Evolutionary conservation across 1,140 invertebrate genomes (phyloP).

Genomic region (Zaprionus vittiger): DNA sequence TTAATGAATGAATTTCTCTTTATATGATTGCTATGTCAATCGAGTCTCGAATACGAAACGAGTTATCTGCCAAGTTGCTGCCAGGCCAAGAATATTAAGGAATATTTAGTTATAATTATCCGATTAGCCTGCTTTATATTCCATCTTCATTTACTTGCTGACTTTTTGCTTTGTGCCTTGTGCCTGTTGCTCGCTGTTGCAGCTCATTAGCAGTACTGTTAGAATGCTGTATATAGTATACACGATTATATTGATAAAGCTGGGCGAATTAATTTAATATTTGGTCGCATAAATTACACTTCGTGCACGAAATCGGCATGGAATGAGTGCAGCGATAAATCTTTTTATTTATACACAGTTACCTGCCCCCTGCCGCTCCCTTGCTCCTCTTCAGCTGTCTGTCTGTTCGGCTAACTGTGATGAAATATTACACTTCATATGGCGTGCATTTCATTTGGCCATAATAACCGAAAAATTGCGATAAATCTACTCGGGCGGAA

Average conservation of each 20-base stretch:
- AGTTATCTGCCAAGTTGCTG: neutral
- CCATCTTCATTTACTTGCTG: constrained; percentile 33
- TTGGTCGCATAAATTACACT: constrained; percentile 68
- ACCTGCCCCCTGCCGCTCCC: constrained; percentile 32
- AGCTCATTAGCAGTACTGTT: constrained; percentile 49
- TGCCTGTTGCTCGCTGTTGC: constrained; percentile 13
- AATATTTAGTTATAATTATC: constrained; percentile 6
- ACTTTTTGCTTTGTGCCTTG: constrained; percentile 43
- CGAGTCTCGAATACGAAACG: neutral
- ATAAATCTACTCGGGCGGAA: constrained; percentile 43
- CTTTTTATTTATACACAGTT: constrained; percentile 63
- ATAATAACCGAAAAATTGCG: constrained; percentile 69
- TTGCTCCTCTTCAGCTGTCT: neutral
- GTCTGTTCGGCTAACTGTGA: constrained; percentile 50
- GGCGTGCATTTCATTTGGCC: constrained; percentile 72
- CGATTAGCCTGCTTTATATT: neutral
- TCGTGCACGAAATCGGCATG: constrained; percentile 16
- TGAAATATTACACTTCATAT: constrained; percentile 79
- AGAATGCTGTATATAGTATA: neutral
- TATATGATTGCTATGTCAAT: neutral
- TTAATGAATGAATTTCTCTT: neutral
- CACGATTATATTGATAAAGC: constrained; percentile 63
- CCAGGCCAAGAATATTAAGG: neutral
- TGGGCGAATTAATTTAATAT: constrained; percentile 71
- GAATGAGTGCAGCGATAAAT: constrained; percentile 61